Conservation (phyloP, 2,888 invertebrate genomes). For the Netelia fuscicornis region DNA sequence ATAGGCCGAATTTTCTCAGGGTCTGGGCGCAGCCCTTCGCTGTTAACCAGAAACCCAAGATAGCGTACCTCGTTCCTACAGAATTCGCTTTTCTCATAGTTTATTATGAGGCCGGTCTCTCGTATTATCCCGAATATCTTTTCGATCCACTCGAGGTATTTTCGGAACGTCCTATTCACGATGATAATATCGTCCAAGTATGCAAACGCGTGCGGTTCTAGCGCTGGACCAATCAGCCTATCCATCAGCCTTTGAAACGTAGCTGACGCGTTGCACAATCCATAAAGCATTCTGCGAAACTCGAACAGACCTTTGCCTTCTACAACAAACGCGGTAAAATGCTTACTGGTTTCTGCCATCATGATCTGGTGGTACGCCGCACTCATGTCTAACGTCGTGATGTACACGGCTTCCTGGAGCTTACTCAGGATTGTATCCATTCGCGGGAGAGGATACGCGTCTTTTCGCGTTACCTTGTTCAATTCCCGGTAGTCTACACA, state of each 20-base stretch:
- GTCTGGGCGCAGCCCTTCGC: background rate
- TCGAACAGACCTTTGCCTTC: background rate
- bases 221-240: background rate
- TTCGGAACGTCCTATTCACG: conserved; percentile 45
- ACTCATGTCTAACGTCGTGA: background rate
- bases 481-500: background rate
- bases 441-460: background rate
- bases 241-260: background rate
- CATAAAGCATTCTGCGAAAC: conserved; percentile 27
- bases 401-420: background rate
- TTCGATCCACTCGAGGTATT: conserved; percentile 57
- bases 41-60: conserved; percentile 17
- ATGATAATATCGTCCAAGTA: conserved; percentile 66
- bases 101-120: background rate
- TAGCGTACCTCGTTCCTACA: conserved; percentile 14
- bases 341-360: background rate
- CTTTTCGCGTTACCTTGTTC: background rate
- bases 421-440: background rate
- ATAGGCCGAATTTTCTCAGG: conserved; percentile 2
- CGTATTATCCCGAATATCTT: background rate
- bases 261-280: background rate
- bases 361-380: conserved; percentile 5
- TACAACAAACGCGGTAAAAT: conserved; percentile 25
- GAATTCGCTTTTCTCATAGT: conserved; percentile 12
- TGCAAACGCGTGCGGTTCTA: conserved; percentile 24